phyloP scores from a whole-genome alignment of 2,113 vertebrate genomes.

The Erpornis zantholeuca region DNA sequence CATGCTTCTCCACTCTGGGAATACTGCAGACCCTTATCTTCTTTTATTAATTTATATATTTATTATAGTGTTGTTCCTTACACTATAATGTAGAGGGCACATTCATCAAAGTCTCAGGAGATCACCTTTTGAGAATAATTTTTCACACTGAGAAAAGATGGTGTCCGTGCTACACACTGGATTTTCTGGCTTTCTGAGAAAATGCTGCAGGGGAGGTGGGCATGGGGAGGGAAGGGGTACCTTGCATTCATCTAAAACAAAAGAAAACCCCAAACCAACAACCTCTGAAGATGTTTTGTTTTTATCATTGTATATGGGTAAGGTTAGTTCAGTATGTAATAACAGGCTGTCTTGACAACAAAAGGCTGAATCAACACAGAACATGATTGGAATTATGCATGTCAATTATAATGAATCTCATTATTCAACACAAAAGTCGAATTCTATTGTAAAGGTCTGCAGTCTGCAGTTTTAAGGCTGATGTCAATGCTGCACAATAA shows the following conservation, averaged over 20 bases:
- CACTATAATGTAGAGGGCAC: neutral
- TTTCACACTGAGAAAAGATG: neutral
- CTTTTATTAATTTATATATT: constrained; percentile 40
- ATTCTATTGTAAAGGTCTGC: constrained; percentile 52
- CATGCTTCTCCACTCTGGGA: neutral
- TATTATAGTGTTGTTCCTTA: neutral
- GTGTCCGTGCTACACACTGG: neutral
- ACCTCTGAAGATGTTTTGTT: constrained; percentile 14
- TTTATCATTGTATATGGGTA: neutral
- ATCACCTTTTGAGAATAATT: neutral
- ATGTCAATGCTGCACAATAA: constrained; percentile 56
- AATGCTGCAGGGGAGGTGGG: neutral
- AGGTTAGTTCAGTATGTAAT: constrained; percentile 42
- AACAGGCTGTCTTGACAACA: constrained; percentile 61
- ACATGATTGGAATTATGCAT: constrained; percentile 60
- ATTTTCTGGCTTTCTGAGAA: neutral
- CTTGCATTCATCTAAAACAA: neutral
- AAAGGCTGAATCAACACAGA: constrained; percentile 51
- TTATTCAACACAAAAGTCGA: constrained; percentile 47
- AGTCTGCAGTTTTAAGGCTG: constrained; percentile 42
- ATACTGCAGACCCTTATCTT: neutral
- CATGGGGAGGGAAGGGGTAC: neutral
- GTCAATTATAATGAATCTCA: constrained; percentile 68
- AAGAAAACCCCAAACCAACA: neutral
- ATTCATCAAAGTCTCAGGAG: neutral